Evolutionary conservation across 64 coral and sea anemone genomes (phyloP), one percentile per base, ranked within the genome.

Genomic region (Dendrophyllia cribrosa): DNA sequence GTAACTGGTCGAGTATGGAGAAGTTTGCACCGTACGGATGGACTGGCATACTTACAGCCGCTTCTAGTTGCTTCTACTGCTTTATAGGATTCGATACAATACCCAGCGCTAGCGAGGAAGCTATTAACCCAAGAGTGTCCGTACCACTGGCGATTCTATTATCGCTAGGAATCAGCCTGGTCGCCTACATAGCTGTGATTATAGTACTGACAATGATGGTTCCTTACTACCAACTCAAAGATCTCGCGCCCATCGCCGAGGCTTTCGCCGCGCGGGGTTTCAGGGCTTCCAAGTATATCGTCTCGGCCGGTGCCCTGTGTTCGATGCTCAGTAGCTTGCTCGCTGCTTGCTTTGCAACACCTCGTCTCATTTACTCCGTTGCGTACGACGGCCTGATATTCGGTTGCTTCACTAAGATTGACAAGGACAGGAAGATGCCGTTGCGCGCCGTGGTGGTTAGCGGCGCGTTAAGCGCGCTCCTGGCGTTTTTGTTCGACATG

Each of bases 21-120:
- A 93, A 93, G 56, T 96, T 96, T 89, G 95, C 91, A 7, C 95
- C 95, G 7, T 87, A 90, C 70, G 95, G 95, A 53, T 73, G 88
- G 49, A 20, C 77, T 11, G 95, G 95, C 0, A 87, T 96, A 50
- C 48, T 96, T 6, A 58, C 71, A 25, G 95, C 95, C 7, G 66
- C 88, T 7, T 79, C 95, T 16, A 83, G 78, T 17, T 96, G 95
- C 17, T 81, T 93, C 56, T 96, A 72, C 59, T 89, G 71, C 61
- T 81, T 96, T 21, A 82, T 75, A 43, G 95, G 95, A 5, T 79
- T 96, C 4, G 95, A 93, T 25, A 51, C 81, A 5, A 89, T 96
- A 66, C 80, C 95, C 26, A 90, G 59, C 26, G 95, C 95, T 14
- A 79, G 91, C 9, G 95, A 96, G 49, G 95, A 96, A 70, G 80